phyloP scores from a whole-genome alignment of 2,797 vertebrate genomes.

The Lagocephalus sceleratus region DNA sequence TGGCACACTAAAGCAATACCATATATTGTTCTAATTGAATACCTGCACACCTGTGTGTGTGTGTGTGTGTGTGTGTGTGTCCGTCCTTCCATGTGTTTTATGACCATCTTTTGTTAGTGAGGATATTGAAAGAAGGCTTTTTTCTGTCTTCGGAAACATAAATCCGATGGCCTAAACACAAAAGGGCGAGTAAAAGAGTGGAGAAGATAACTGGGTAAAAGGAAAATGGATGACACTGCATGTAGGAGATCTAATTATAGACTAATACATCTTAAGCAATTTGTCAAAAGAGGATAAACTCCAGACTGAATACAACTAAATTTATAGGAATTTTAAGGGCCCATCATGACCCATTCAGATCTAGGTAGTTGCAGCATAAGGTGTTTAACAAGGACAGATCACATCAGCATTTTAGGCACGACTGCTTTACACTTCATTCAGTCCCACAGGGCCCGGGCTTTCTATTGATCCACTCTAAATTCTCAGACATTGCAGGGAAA shows the following conservation, averaged over 20 bases:
- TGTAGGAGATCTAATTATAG: not conserved
- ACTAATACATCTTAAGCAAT: not conserved
- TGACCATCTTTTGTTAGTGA: constrained; percentile 41
- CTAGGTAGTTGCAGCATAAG: constrained; percentile 26
- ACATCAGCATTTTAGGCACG: constrained; percentile 38
- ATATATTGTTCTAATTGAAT: constrained; percentile 48
- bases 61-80: constrained; percentile 1
- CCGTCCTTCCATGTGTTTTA: constrained; percentile 30
- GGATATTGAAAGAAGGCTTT: constrained; percentile 39
- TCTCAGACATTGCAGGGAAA: constrained; percentile 6
- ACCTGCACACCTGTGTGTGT: constrained; percentile 21
- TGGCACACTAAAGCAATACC: constrained; percentile 30
- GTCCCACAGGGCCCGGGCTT: constrained; percentile 16
- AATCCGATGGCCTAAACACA: constrained; percentile 46
- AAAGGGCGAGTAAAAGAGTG: constrained; percentile 22
- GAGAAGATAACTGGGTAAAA: constrained; percentile 14
- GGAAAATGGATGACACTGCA: not conserved
- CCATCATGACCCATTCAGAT: constrained; percentile 6
- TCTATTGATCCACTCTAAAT: constrained; percentile 40
- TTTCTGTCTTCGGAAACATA: constrained; percentile 26
- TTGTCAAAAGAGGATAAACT: not conserved
- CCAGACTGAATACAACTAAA: constrained; percentile 3
- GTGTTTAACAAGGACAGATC: constrained; percentile 37
- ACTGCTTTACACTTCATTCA: constrained; percentile 19
- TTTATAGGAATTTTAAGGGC: not conserved